These are phyloP conservation scores for Leptodactylus fallax DNA, from an alignment of 2,797 vertebrate species.

Conservation along the genomic window DNA sequence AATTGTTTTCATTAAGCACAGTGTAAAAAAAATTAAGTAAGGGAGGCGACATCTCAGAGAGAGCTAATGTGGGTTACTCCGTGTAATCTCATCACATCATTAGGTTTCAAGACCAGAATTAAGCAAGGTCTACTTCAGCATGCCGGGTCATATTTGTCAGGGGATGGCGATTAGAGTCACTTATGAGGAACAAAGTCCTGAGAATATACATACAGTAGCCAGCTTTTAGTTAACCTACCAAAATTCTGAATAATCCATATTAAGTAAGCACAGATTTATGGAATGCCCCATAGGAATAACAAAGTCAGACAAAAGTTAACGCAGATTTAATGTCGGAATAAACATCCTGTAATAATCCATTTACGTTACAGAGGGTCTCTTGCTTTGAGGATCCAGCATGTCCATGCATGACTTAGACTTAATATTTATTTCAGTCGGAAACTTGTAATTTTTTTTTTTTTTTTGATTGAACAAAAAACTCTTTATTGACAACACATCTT, in stretches of 20 bases:
- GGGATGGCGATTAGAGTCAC: background rate
- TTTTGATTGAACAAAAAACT: too few relatives aligned
- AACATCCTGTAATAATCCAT: too few relatives aligned
- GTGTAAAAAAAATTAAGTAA: conserved; percentile 18
- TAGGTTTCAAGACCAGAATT: conserved; percentile 8
- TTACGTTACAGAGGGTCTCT: too few relatives aligned
- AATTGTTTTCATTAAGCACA: background rate
- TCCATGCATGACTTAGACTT: background rate
- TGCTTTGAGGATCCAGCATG: too few relatives aligned
- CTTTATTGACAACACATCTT: too few relatives aligned
- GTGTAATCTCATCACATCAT: conserved; percentile 28
- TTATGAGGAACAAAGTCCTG: background rate
- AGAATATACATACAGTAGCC: background rate
- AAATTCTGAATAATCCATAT: background rate
- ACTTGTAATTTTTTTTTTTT: too few relatives aligned
- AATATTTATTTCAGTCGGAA: background rate
- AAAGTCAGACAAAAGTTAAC: background rate
- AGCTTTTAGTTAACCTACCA: background rate
- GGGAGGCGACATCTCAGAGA: conserved; percentile 4
- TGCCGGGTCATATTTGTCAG: conserved; percentile 12
- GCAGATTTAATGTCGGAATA: background rate
- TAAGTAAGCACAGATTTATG: background rate
- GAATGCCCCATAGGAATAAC: background rate
- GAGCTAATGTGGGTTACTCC: conserved; percentile 11
- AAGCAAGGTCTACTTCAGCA: conserved; percentile 17